phyloP scores from a whole-genome alignment of 2,797 vertebrate genomes.

The Lepilemur ruficaudatus region DNA sequence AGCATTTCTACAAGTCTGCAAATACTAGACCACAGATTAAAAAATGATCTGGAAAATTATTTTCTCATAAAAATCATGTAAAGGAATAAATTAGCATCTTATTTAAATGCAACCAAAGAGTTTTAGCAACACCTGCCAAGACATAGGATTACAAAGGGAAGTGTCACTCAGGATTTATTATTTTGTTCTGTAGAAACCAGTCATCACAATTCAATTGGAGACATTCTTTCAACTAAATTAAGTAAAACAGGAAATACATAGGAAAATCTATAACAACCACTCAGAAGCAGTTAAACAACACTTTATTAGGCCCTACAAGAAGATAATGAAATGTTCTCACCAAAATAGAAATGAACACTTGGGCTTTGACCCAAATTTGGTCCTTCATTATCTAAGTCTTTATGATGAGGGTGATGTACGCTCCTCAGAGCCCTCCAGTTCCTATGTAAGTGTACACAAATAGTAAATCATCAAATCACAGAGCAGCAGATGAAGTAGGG shows the following conservation, averaged over 20 bases:
- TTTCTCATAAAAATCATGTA: constrained; percentile 75
- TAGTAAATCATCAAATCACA: neutral
- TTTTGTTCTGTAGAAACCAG: constrained; percentile 55
- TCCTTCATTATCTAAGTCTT: constrained; percentile 20
- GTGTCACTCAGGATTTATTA: constrained; percentile 48
- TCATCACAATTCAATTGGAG: constrained; percentile 50
- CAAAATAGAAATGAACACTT: constrained; percentile 49
- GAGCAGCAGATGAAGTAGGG: neutral
- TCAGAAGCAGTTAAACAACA: neutral
- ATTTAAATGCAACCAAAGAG: constrained; percentile 65
- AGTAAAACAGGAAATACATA: neutral
- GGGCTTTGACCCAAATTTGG: neutral
- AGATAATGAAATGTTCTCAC: constrained; percentile 35
- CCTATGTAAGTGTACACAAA: neutral
- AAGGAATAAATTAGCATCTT: constrained; percentile 65
- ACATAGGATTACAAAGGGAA: constrained; percentile 54
- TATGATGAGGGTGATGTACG: neutral
- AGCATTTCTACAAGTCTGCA: constrained; percentile 62
- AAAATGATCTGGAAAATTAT: constrained; percentile 58
- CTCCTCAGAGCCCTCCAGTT: neutral
- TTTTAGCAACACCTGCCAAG: constrained; percentile 59
- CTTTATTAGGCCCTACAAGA: neutral
- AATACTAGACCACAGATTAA: constrained; percentile 63
- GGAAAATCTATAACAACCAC: neutral
- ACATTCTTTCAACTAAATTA: constrained; percentile 59